A percentile compares a stretch with the other conserved stretches of the same genome.
phyloP scores from a whole-genome alignment of 2,113 vertebrate species.

The Pyrgilauda ruficollis region DNA sequence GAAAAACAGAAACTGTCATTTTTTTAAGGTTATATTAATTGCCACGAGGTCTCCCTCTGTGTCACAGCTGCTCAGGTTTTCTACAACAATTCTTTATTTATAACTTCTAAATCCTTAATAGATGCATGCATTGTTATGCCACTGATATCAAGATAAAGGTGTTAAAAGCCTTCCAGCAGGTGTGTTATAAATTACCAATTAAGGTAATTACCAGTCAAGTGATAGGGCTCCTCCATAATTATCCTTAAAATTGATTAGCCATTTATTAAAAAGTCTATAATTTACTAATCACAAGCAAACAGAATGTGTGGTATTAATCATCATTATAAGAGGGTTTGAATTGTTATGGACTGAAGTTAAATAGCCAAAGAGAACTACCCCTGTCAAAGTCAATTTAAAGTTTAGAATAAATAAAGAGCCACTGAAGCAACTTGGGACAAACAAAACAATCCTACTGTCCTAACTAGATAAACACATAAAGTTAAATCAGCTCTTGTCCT shows the following conservation, averaged over 20 bases:
- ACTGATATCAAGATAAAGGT: not conserved
- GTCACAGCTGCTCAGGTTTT: not conserved
- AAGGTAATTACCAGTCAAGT: not conserved
- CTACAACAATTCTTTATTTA: not conserved
- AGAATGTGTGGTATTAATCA: not conserved
- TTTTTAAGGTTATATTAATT: not conserved
- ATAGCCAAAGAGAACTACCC: not conserved
- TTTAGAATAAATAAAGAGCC: not conserved
- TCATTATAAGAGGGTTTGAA: not conserved
- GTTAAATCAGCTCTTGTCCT: not conserved
- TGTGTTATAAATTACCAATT: not conserved
- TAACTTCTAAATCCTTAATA: not conserved
- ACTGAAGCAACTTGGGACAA: not conserved
- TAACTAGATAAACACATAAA: not conserved
- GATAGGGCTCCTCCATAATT: not conserved
- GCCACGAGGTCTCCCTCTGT: not conserved
- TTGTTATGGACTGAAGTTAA: not conserved
- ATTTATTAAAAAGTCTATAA: not conserved
- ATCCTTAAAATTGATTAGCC: not conserved
- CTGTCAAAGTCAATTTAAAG: not conserved
- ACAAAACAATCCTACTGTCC: not conserved
- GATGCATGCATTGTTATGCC: not conserved
- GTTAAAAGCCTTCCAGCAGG: not conserved
- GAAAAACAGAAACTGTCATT: rapidly evolving
- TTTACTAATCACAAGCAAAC: not conserved